Evolutionary conservation across 2,113 vertebrate species (phyloP).

Genomic region (Lepus timidus): DNA sequence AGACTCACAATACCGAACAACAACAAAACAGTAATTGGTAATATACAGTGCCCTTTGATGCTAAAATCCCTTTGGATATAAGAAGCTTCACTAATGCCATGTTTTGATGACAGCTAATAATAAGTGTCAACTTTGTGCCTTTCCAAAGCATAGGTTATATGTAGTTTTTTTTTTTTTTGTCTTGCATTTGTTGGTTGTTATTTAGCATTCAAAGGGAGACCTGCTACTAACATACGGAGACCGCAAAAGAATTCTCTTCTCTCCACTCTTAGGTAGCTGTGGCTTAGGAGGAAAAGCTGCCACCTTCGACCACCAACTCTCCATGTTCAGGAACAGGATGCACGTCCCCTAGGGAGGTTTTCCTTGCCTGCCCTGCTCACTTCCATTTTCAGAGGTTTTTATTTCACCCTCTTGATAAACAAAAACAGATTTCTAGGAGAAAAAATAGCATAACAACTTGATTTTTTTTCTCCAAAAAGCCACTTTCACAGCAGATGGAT

Average conservation of each 20-base stretch:
- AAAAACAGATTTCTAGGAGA: slow-evolving; percentile 79
- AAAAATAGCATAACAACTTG: slow-evolving; percentile 76
- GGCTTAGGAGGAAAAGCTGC: slow-evolving; percentile 16
- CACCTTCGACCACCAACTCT: not conserved
- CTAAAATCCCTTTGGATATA: slow-evolving; percentile 84
- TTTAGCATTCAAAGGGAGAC: slow-evolving; percentile 72
- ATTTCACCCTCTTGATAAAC: slow-evolving; percentile 77
- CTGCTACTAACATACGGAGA: slow-evolving; percentile 66
- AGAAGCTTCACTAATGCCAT: slow-evolving; percentile 84
- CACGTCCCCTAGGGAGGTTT: not conserved
- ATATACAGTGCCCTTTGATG: slow-evolving; percentile 82
- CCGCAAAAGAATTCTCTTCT: slow-evolving; percentile 16
- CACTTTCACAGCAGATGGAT: slow-evolving; percentile 85
- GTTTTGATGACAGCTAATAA: slow-evolving; percentile 78
- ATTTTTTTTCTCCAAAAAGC: slow-evolving; percentile 80
- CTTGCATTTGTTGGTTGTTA: slow-evolving; percentile 79
- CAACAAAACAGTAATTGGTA: slow-evolving; percentile 76
- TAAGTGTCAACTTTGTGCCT: slow-evolving; percentile 80
- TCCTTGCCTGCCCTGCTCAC: not conserved
- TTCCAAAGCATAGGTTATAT: slow-evolving; percentile 80
- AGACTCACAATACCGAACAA: slow-evolving; percentile 79
- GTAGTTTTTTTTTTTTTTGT: slow-evolving; percentile 73
- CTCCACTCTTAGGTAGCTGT: fast-evolving
- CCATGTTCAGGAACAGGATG: not conserved
- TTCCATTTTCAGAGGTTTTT: slow-evolving; percentile 63